Evolutionary conservation across 2,113 vertebrate genomes (phyloP).

Genomic region (Melanerpes formicivorus): DNA sequence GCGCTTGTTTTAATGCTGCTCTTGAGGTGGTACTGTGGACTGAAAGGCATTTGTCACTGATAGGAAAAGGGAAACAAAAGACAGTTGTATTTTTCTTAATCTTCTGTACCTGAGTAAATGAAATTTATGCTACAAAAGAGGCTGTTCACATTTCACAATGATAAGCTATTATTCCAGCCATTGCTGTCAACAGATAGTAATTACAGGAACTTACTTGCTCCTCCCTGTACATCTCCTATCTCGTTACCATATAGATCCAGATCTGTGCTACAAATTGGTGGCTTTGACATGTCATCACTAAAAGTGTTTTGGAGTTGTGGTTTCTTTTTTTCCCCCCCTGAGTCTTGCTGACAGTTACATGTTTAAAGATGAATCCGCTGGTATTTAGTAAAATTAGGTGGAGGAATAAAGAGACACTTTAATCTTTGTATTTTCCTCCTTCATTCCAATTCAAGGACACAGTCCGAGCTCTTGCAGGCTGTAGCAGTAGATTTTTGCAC

Average conservation of each 20-base stretch:
- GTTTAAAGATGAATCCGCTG: background rate
- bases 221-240: background rate
- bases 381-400: background rate
- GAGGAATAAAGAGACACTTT: background rate
- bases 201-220: background rate
- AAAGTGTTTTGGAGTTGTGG: background rate
- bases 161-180: background rate
- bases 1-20: background rate
- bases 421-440: background rate
- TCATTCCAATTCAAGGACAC: background rate
- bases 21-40: background rate
- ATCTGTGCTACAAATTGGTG: background rate
- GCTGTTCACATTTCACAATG: background rate
- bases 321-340: rapidly evolving
- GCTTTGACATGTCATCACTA: background rate
- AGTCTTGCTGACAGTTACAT: background rate
- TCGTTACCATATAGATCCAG: background rate
- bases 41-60: background rate
- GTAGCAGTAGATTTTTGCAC: background rate
- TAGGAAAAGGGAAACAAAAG: background rate
- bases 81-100: background rate
- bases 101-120: background rate
- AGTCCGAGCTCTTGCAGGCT: background rate
- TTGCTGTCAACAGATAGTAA: background rate
- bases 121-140: background rate